Conservation (phyloP, 2,797 vertebrate species). For the Anas acuta region DNA sequence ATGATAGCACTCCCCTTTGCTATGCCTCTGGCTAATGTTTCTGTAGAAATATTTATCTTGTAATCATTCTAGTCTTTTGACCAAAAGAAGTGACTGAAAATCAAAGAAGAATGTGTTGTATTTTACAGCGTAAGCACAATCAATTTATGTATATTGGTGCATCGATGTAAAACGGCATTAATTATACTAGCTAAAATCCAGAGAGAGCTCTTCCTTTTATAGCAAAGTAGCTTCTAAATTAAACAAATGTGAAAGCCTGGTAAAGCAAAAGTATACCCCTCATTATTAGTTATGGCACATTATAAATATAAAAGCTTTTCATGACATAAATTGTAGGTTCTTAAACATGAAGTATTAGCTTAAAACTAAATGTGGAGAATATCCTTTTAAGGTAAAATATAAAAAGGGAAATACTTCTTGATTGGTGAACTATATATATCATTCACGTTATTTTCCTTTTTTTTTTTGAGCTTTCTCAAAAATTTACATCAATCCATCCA, state of each 20-base stretch:
- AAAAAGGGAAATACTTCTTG: constrained; percentile 13
- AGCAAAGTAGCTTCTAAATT: constrained; percentile 70
- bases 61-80: constrained; percentile 38
- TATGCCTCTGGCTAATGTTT: constrained; percentile 33
- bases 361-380: constrained; percentile 58
- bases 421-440: neutral
- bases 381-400: constrained; percentile 48
- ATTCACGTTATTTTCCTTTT: neutral
- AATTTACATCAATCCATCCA: neutral
- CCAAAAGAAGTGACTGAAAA: constrained; percentile 45
- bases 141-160: constrained; percentile 59
- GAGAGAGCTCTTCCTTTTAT: constrained; percentile 69
- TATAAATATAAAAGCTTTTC: constrained; percentile 71
- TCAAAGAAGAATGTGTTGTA: constrained; percentile 23
- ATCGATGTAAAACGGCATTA: constrained; percentile 60
- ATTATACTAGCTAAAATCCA: constrained; percentile 61
- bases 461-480: neutral
- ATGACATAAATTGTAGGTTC: constrained; percentile 60
- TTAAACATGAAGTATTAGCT: constrained; percentile 65
- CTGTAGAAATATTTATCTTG: constrained; percentile 34
- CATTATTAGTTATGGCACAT: constrained; percentile 61
- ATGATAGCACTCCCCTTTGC: neutral
- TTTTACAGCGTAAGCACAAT: constrained; percentile 50
- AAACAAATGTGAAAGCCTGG: constrained; percentile 69
- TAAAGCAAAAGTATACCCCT: constrained; percentile 52